Percentiles rank a stretch among this genome's conserved stretches.
Conservation (phyloP, 1,140 invertebrate genomes). For the Amyelois transitella region DNA sequence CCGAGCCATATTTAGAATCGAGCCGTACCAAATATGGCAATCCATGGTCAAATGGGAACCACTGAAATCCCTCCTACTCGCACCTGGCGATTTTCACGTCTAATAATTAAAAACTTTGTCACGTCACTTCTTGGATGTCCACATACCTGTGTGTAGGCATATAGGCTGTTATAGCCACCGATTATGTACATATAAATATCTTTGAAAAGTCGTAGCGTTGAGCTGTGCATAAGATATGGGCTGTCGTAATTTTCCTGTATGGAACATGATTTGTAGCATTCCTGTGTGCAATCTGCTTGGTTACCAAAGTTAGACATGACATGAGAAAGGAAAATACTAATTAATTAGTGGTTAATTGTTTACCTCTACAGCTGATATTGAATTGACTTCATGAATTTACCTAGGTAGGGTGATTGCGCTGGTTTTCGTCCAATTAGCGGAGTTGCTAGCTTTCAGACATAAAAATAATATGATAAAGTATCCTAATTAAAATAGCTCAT, state of each 20-base stretch:
- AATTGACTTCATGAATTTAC: background rate
- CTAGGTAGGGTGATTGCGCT: too few species aligned
- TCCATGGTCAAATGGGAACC: slow-evolving; percentile 82
- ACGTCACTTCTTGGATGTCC: slow-evolving; percentile 52
- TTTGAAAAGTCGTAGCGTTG: background rate
- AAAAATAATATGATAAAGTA: too few species aligned
- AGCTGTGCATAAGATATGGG: background rate
- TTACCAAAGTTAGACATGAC: background rate
- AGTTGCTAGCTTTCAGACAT: too few species aligned
- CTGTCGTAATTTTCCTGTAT: background rate
- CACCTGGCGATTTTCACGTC: slow-evolving; percentile 71
- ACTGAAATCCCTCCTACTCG: slow-evolving; percentile 79
- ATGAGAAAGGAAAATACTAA: background rate
- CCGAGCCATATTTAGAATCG: slow-evolving; percentile 84
- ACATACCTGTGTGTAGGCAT: slow-evolving; percentile 2
- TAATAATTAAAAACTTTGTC: slow-evolving; percentile 72
- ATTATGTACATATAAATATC: background rate
- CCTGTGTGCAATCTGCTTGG: background rate
- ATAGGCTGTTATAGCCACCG: background rate
- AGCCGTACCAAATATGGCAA: slow-evolving; percentile 83
- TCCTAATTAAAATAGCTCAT: too few species aligned
- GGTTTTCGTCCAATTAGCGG: too few species aligned
- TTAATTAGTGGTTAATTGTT: background rate
- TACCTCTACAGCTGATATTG: background rate
- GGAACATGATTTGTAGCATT: background rate